phyloP scores from a whole-genome alignment of 2,888 invertebrate genomes.

The Bhutanitis thaidina region DNA sequence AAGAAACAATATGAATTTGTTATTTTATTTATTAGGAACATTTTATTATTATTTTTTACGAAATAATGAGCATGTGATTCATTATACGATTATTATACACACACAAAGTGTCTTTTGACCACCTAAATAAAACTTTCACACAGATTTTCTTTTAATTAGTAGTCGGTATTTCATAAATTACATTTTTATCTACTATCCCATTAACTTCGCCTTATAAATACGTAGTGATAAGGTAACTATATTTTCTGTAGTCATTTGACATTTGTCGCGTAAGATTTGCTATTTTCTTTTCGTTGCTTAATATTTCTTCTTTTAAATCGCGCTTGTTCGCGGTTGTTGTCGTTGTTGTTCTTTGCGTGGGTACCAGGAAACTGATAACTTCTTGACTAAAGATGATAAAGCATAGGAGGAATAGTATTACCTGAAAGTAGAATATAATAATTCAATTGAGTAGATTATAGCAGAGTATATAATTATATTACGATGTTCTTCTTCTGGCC shows the following conservation, averaged over 20 bases:
- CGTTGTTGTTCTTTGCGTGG: constrained; percentile 2
- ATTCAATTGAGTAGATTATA: constrained; percentile 14
- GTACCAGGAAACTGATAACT: constrained; percentile 29
- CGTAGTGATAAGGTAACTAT: constrained; percentile 66
- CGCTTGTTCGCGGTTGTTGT: neutral
- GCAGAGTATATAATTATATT: no score
- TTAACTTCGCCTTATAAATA: constrained; percentile 44
- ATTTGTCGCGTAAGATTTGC: constrained; percentile 24
- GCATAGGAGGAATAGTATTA: constrained; percentile 31
- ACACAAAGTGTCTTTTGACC: no score
- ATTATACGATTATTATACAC: no score
- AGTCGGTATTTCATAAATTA: neutral
- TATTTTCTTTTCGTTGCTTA: constrained; percentile 16
- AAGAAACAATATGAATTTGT: no score
- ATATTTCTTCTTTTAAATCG: constrained; percentile 4
- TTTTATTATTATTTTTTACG: no score
- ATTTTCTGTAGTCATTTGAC: constrained; percentile 67
- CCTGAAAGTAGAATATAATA: constrained; percentile 40
- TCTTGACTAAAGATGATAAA: constrained; percentile 25
- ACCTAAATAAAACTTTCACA: no score
- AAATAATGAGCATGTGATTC: no score
- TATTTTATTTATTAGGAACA: no score
- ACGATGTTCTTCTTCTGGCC: no score
- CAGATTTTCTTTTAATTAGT: neutral
- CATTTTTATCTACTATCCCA: neutral